Conservation (phyloP, 2,113 vertebrate species). For the Rhizomys pruinosus region DNA sequence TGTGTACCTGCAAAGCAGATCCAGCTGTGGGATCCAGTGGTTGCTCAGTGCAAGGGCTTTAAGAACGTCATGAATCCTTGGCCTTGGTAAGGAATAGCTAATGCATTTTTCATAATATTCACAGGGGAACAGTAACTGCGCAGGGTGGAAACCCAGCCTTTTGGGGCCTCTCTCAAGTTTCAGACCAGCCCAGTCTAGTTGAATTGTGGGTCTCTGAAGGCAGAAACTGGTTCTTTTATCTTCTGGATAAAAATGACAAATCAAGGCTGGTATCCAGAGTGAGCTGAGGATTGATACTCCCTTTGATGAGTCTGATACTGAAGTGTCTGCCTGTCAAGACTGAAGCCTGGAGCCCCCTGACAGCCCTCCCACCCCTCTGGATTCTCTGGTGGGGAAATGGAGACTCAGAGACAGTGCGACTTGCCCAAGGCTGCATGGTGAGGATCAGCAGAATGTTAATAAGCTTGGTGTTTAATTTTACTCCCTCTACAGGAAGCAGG, state of each 20-base stretch:
- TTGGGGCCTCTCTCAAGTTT: not conserved
- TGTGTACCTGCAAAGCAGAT: not conserved
- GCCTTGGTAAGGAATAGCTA: not conserved
- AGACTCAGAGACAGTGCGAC: not conserved
- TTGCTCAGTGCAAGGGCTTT: not conserved
- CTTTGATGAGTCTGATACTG: constrained; percentile 25
- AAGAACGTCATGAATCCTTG: not conserved
- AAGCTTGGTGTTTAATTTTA: not conserved
- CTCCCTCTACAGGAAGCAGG: not conserved
- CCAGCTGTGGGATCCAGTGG: no score
- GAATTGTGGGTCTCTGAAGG: not conserved
- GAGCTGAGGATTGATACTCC: no score
- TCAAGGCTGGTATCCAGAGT: constrained; percentile 41
- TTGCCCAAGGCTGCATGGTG: no score
- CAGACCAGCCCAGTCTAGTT: not conserved
- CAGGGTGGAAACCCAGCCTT: not conserved
- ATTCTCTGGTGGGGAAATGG: not conserved
- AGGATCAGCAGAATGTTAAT: not conserved
- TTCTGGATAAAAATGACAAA: not conserved
- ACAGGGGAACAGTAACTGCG: not conserved
- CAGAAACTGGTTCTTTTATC: not conserved
- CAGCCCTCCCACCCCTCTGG: not conserved
- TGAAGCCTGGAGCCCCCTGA: not conserved
- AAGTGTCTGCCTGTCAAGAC: constrained; percentile 4
- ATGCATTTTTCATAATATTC: not conserved